Evolutionary conservation across 2,888 invertebrate species (phyloP).

Genomic region (Watsonalla binaria): DNA sequence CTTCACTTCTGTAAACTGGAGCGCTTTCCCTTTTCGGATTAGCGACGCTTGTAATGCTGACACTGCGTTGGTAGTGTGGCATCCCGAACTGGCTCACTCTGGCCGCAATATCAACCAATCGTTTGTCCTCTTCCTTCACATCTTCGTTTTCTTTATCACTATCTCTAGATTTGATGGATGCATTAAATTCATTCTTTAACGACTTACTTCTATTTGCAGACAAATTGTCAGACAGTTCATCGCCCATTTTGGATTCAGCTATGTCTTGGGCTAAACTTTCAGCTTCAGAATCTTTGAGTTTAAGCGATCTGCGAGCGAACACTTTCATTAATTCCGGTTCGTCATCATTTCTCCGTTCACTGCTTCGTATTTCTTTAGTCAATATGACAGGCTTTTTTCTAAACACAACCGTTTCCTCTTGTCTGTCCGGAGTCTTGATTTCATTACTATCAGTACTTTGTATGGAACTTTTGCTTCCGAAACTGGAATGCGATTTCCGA

Average conservation of each 20-base stretch:
- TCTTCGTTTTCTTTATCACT: constrained; percentile 86
- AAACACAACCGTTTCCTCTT: constrained; percentile 73
- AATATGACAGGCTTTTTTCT: constrained; percentile 75
- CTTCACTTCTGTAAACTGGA: constrained; percentile 61
- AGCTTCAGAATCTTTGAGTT: constrained; percentile 85
- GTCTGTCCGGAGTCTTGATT: constrained; percentile 55
- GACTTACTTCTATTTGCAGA: constrained; percentile 52
- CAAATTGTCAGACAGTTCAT: constrained; percentile 38
- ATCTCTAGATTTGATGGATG: constrained; percentile 80
- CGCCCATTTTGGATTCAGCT: constrained; percentile 59
- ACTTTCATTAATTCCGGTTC: constrained; percentile 90
- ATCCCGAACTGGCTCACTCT: constrained; percentile 67
- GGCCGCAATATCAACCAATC: constrained; percentile 64
- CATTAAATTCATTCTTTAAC: constrained; percentile 70
- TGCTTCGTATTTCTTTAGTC: constrained; percentile 52
- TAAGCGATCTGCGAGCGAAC: constrained; percentile 88
- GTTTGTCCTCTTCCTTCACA: constrained; percentile 50
- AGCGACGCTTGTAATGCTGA: constrained; percentile 62
- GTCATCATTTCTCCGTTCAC: constrained; percentile 78
- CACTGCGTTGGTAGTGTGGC: constrained; percentile 66
- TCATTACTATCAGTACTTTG: constrained; percentile 70
- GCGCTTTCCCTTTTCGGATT: constrained; percentile 66
- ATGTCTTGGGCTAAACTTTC: constrained; percentile 80
- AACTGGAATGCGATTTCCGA: constrained; percentile 69
- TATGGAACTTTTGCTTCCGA: constrained; percentile 71